phyloP scores from a whole-genome alignment of 1,140 invertebrate genomes.

The Drosophila obscura region DNA sequence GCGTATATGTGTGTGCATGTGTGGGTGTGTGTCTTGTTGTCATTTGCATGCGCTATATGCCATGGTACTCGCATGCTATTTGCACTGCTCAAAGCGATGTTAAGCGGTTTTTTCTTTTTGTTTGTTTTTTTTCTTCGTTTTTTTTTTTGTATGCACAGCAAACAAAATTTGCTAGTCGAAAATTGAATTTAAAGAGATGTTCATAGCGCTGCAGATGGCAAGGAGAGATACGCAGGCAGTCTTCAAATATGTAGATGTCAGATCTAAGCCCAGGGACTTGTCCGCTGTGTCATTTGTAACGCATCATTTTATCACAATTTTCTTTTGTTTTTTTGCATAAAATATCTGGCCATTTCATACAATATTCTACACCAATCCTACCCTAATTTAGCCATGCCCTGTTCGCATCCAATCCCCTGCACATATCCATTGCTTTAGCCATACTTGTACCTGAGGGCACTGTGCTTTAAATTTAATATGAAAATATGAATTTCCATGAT shows the following conservation, averaged over 20 bases:
- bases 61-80: slow-evolving; percentile 44
- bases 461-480: slow-evolving; percentile 39
- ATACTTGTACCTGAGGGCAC: slow-evolving; percentile 9
- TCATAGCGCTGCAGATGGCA: too few species aligned
- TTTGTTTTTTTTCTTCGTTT: slow-evolving; percentile 1
- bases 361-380: not conserved
- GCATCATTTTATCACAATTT: too few species aligned
- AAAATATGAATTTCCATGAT: slow-evolving; percentile 52
- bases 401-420: not conserved
- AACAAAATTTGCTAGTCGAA: slow-evolving; percentile 47
- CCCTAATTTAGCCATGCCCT: not conserved
- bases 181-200: slow-evolving; percentile 53
- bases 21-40: slow-evolving; percentile 59
- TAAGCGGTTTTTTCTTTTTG: slow-evolving; percentile 76
- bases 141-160: slow-evolving; percentile 50
- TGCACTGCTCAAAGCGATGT: slow-evolving; percentile 77
- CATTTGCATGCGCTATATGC: slow-evolving; percentile 75
- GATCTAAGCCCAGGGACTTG: too few species aligned
- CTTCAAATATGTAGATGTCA: too few species aligned
- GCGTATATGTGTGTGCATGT: slow-evolving; percentile 11
- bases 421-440: not conserved
- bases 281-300: too few species aligned
- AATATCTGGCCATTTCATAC: not conserved
- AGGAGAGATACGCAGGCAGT: too few species aligned
- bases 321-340: too few species aligned